These are phyloP conservation scores for Callospermophilus lateralis DNA, from an alignment of 2,113 vertebrate species.

Conservation along the genomic window DNA sequence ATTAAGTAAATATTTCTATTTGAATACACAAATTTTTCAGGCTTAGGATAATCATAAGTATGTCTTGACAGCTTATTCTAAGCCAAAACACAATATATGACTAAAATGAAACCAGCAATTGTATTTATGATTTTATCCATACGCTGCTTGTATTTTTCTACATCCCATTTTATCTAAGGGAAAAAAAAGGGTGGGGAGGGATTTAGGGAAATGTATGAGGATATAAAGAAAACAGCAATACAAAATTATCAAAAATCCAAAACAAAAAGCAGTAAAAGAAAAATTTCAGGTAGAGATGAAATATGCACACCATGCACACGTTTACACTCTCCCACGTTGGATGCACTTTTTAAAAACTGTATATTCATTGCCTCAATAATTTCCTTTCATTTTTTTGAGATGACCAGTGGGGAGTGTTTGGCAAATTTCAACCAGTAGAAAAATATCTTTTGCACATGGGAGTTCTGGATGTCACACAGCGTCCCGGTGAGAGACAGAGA, in stretches of 20 bases:
- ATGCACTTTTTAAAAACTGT: not conserved
- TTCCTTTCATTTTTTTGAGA: conserved; percentile 12
- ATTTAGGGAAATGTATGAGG: not conserved
- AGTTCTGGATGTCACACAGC: not conserved
- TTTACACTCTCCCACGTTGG: not conserved
- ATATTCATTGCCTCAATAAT: not conserved
- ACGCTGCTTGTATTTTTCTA: not conserved
- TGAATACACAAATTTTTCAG: not conserved
- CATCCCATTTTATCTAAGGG: not conserved
- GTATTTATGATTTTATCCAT: not conserved
- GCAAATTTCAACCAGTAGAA: not conserved
- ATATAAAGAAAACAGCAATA: not conserved
- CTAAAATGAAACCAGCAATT: not conserved
- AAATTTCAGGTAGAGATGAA: not conserved
- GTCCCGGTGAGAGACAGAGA: not conserved
- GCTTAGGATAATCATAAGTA: not conserved
- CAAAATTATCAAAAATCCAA: not conserved
- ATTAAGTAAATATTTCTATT: not conserved
- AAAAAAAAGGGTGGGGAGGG: not conserved
- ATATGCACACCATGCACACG: not conserved
- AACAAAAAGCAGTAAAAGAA: not conserved
- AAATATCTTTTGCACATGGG: not conserved
- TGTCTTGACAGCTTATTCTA: not conserved
- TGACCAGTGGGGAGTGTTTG: not conserved
- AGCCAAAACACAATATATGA: not conserved